Evolutionary conservation across 2,113 vertebrate species (phyloP), one percentile per base, ranked within the genome.

Genomic region (Salvelinus fontinalis): DNA sequence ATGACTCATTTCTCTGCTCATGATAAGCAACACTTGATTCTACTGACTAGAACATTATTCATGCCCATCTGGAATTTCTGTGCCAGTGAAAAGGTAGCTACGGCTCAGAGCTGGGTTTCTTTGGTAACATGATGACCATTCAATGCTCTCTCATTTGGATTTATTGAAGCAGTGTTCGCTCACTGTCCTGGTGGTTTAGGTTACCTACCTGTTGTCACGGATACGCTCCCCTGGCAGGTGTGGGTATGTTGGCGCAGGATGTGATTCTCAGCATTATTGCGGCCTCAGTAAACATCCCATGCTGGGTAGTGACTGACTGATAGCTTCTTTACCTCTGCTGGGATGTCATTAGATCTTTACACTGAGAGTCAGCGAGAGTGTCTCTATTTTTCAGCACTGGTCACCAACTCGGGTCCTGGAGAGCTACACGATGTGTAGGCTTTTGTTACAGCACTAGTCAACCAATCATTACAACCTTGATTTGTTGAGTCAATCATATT

Each of bases 211-310:
- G 51, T 22, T 62, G 24, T 59, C 27, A 73, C 3, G 29, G 54
- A 27, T 73, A 73, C n/a, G 8, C 29, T 27, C n/a, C 54, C 51
- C 7, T 34, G 54, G 44, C 65, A 75, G 48, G 44, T 67, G 74
- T n/a, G 16, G 64, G 39, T 44, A 9, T 44, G 39, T 44, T 44
- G 39, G 8, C 31, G 27, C 65, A 67, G 73, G 44, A 74, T 70
- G 75, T 70, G 57, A 62, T 70, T 67, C 57, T 70, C 75, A 49
- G 27, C 48, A 70, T 62, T 76, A 69, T 76, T n/a, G 24, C 13
- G 22, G 68, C n/a, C 44, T 64, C 54, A 7, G 26, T 67, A 74
- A 48, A 76, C 20, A 44, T 2, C 16, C 67, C 67, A 34, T 68
- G 31, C 7, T 68, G 67, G 29, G 67, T 68, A 68, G 67, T 18